Percentiles rank a stretch among this genome's conserved stretches.
phyloP scores from a whole-genome alignment of 2,888 invertebrate genomes.

The Gastracanthus pulcherrimus region DNA sequence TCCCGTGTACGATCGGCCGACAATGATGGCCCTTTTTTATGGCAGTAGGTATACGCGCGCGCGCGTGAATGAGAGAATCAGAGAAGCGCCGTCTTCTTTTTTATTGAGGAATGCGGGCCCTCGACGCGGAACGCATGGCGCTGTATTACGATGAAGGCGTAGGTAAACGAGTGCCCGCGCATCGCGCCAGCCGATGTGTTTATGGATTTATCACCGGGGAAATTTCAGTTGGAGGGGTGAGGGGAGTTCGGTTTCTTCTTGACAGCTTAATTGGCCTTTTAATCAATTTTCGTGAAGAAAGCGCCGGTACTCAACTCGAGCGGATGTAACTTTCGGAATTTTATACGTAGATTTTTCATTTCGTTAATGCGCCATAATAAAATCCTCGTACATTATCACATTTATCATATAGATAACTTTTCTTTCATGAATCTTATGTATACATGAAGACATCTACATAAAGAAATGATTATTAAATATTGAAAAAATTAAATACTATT shows the following conservation, averaged over 20 bases:
- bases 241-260: neutral
- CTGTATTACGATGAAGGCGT: too few relatives aligned
- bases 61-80: neutral
- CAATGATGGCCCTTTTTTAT: neutral
- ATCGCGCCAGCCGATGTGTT: conserved; percentile 16
- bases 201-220: conserved; percentile 42
- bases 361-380: neutral
- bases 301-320: too few relatives aligned
- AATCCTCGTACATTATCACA: too few relatives aligned
- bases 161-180: neutral
- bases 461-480: too few relatives aligned
- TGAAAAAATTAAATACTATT: too few relatives aligned
- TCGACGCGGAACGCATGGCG: too few relatives aligned
- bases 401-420: too few relatives aligned
- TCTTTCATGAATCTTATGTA: too few relatives aligned
- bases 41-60: neutral
- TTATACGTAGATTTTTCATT: neutral
- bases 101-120: too few relatives aligned
- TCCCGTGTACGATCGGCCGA: conserved; percentile 5
- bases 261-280: conserved; percentile 51
- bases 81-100: neutral
- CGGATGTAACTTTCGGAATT: conserved; percentile 41
- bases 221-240: conserved; percentile 1
- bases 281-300: conserved; percentile 49
- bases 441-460: too few relatives aligned